Percentiles rank a stretch among this genome's conserved stretches.
Conservation (phyloP, 2,888 invertebrate genomes). For the Volucella bombylans region DNA sequence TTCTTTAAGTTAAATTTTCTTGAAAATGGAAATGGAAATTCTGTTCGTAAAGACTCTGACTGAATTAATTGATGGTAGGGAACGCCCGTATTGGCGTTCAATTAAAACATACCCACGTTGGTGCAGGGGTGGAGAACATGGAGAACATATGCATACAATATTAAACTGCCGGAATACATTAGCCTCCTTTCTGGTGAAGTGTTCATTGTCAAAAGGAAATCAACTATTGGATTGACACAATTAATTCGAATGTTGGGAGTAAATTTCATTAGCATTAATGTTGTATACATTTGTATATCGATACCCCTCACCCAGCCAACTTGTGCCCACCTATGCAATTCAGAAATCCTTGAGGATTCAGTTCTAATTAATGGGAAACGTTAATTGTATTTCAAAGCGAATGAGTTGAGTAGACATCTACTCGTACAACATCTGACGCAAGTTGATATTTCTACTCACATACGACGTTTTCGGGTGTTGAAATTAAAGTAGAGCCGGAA, state of each 20-base stretch:
- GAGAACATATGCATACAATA: slow-evolving; percentile 24
- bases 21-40: slow-evolving; percentile 34
- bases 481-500: slow-evolving; percentile 32
- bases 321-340: background rate
- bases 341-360: slow-evolving; percentile 63
- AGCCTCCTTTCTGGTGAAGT: slow-evolving; percentile 58
- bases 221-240: slow-evolving; percentile 67
- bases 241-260: slow-evolving; percentile 59
- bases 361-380: slow-evolving; percentile 56
- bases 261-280: slow-evolving; percentile 55
- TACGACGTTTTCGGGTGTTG: slow-evolving; percentile 19
- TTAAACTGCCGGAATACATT: slow-evolving; percentile 51
- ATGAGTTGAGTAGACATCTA: no score
- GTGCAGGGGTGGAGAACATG: slow-evolving; percentile 25
- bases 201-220: slow-evolving; percentile 64
- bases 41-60: slow-evolving; percentile 28
- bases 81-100: slow-evolving; percentile 67
- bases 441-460: slow-evolving; percentile 5
- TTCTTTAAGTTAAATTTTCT: slow-evolving; percentile 36
- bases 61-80: slow-evolving; percentile 44
- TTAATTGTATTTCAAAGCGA: slow-evolving; percentile 49
- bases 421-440: slow-evolving; percentile 15
- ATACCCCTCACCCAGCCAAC: background rate
- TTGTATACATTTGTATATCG: slow-evolving; percentile 38
- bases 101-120: slow-evolving; percentile 33